Conservation (phyloP, 2,797 vertebrate species). For the Centroberyx gerrardi region DNA sequence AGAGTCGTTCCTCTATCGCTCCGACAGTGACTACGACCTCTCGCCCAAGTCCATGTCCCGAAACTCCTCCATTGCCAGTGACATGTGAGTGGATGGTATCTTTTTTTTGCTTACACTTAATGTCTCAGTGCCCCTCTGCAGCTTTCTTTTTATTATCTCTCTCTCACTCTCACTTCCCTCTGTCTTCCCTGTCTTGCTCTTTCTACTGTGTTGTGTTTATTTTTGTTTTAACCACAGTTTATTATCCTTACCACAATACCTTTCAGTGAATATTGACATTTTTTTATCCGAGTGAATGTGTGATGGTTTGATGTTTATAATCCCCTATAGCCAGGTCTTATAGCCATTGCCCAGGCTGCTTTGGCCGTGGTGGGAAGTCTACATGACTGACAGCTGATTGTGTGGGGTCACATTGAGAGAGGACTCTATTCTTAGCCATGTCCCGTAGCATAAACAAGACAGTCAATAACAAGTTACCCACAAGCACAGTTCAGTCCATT, state of each 20-base stretch:
- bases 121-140: background rate
- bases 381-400: conserved; percentile 63
- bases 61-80: conserved; percentile 99
- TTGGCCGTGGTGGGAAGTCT: conserved; percentile 45
- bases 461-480: conserved; percentile 27
- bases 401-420: conserved; percentile 41
- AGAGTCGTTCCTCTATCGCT: conserved; percentile 98
- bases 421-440: conserved; percentile 54
- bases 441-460: conserved; percentile 40
- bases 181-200: background rate
- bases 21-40: conserved; percentile 98
- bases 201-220: background rate
- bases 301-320: background rate
- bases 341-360: conserved; percentile 22
- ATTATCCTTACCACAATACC: background rate
- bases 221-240: background rate
- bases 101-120: conserved; percentile 5
- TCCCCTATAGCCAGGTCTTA: conserved; percentile 2
- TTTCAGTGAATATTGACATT: background rate
- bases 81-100: conserved; percentile 91
- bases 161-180: conserved; percentile 12
- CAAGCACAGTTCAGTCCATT: conserved; percentile 7
- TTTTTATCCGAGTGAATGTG: background rate
- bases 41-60: conserved; percentile 99
- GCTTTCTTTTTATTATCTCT: conserved; percentile 13